These are phyloP conservation scores for Eulacestoma nigropectus DNA, from an alignment of 2,113 vertebrate species.

Conservation along the genomic window DNA sequence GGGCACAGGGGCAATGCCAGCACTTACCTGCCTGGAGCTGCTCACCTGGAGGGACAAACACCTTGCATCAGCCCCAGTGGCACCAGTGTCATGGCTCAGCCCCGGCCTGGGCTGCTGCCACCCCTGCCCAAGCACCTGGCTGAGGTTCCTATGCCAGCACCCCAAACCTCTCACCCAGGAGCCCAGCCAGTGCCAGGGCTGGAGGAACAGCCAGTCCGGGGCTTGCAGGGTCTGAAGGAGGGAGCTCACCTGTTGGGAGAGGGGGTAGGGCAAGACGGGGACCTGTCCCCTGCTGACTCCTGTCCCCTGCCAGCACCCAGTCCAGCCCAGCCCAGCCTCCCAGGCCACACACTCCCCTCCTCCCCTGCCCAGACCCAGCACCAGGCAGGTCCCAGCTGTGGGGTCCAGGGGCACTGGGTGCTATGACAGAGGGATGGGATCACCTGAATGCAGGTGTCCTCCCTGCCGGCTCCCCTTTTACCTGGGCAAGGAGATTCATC, in stretches of 20 bases:
- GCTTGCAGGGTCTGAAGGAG: background rate
- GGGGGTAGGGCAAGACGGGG: background rate
- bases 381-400: background rate
- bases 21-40: slow-evolving; percentile 24
- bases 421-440: background rate
- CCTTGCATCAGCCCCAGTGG: rapidly evolving
- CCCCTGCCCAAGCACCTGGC: background rate
- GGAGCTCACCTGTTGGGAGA: slow-evolving; percentile 8
- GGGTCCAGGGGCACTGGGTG: rapidly evolving
- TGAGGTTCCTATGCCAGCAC: background rate
- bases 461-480: background rate
- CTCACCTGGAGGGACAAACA: slow-evolving; percentile 7
- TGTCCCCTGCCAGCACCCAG: rapidly evolving
- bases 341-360: rapidly evolving
- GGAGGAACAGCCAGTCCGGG: background rate
- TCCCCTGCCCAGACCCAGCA: background rate
- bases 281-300: background rate
- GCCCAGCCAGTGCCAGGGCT: background rate
- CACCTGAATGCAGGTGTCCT: background rate
- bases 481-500: slow-evolving; percentile 23
- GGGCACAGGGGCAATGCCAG: rapidly evolving
- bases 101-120: background rate
- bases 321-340: background rate
- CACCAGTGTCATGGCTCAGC: background rate
- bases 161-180: slow-evolving; percentile 9